Evolutionary conservation across 23 tunicate genomes (phyloP).

Genomic region (Styela clava): DNA sequence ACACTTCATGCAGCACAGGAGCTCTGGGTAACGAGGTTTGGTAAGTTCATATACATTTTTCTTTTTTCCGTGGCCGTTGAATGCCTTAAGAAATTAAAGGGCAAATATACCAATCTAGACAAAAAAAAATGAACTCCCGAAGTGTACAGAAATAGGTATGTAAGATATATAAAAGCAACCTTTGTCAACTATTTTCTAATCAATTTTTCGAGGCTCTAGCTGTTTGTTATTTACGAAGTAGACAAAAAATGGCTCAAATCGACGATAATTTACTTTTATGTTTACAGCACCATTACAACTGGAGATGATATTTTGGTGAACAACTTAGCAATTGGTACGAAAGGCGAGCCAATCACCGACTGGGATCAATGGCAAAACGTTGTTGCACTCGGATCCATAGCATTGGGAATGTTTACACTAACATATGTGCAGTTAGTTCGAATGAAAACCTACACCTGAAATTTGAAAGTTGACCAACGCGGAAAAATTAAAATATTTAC

Average conservation of each 20-base stretch:
- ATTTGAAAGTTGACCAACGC: background rate
- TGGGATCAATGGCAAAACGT: slow-evolving; percentile 94
- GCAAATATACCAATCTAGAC: no score
- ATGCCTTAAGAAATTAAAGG: no score
- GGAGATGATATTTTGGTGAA: slow-evolving; percentile 50
- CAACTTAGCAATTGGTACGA: slow-evolving; percentile 27
- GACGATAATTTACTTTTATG: no score
- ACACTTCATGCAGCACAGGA: background rate
- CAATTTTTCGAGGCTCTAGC: no score
- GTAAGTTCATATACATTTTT: background rate
- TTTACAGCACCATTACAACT: background rate
- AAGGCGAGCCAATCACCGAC: slow-evolving; percentile 42
- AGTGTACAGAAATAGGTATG: no score
- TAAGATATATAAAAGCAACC: no score
- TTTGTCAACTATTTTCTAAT: no score
- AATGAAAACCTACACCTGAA: slow-evolving; percentile 63
- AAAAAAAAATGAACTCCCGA: no score
- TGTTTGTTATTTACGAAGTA: no score
- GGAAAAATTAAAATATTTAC: background rate
- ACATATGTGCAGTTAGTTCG: slow-evolving; percentile 80
- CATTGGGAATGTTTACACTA: slow-evolving; percentile 76
- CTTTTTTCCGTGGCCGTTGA: no score
- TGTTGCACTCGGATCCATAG: slow-evolving; percentile 51
- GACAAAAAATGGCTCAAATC: no score
- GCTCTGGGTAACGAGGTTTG: background rate